Percentiles rank a stretch among this genome's conserved stretches.
These are phyloP conservation scores for Macrotrachela quadricornifera DNA, from an alignment of 1,140 invertebrate species.

Conservation along the genomic window DNA sequence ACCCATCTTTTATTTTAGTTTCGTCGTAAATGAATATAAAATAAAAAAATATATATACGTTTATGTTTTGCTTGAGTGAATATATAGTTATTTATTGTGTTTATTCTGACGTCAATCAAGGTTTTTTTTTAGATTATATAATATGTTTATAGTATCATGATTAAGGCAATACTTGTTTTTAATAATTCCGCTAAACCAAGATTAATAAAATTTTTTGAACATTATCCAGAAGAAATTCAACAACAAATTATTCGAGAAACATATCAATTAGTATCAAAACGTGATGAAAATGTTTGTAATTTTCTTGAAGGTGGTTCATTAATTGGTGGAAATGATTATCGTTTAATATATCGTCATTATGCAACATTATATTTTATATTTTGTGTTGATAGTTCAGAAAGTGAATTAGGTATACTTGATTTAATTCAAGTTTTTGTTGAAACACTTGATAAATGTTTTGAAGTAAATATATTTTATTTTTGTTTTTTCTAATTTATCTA, in stretches of 20 bases:
- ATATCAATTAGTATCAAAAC: constrained; percentile 89
- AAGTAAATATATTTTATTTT: constrained; percentile 49
- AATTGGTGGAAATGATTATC: constrained; percentile 91
- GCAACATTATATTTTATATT: constrained; percentile 98
- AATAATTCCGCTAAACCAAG: constrained; percentile 98
- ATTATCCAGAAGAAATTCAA: constrained; percentile 92
- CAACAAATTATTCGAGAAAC: constrained; percentile 98
- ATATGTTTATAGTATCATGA: constrained; percentile 42
- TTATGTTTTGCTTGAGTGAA: too few relatives aligned
- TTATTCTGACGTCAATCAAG: too few relatives aligned
- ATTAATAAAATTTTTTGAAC: constrained; percentile 90
- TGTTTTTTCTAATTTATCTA: constrained; percentile 97
- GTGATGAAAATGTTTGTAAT: constrained; percentile 74
- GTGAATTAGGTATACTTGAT: constrained; percentile 90
- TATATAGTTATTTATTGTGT: too few relatives aligned
- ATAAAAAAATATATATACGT: too few relatives aligned
- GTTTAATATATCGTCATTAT: constrained; percentile 93
- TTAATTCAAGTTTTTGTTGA: constrained; percentile 66
- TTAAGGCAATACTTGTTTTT: constrained; percentile 96
- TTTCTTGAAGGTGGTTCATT: constrained; percentile 26
- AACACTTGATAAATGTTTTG: constrained; percentile 94
- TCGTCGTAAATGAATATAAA: too few relatives aligned
- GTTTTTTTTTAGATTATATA: too few relatives aligned
- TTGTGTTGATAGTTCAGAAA: constrained; percentile 96
- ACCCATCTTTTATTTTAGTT: too few relatives aligned